Conservation (phyloP, 2,888 invertebrate species). For the Erebia palarica region DNA sequence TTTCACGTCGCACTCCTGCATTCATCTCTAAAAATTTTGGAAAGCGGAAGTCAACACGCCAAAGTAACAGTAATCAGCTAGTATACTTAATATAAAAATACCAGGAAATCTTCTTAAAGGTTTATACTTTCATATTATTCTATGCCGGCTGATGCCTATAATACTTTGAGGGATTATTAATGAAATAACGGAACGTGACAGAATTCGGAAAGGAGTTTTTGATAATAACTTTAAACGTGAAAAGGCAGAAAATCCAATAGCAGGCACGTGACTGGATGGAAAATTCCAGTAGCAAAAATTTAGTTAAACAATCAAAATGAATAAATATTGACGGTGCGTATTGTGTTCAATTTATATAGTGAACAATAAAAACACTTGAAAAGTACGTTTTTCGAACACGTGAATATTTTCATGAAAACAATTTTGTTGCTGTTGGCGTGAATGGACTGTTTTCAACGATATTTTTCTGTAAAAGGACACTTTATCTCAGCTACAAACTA, state of each 20-base stretch:
- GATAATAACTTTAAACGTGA: constrained; percentile 3
- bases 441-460: background rate
- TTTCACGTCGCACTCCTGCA: too few species aligned
- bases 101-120: background rate
- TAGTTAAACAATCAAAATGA: constrained; percentile 14
- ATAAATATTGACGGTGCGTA: constrained; percentile 1
- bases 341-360: background rate
- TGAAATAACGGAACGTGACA: background rate
- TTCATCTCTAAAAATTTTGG: too few species aligned
- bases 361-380: background rate
- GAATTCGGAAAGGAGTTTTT: background rate
- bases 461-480: too few species aligned
- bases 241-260: background rate
- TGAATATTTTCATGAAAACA: background rate
- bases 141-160: background rate
- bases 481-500: background rate
- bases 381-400: background rate
- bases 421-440: background rate
- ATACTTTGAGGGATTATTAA: background rate
- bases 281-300: constrained; percentile 5
- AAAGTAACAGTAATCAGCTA: too few species aligned
- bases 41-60: too few species aligned
- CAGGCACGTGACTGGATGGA: background rate
- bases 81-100: too few species aligned
- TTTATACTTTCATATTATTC: background rate